Evolutionary conservation across 2,888 invertebrate genomes (phyloP), one percentile per base, ranked within the genome.

Genomic region (Rhorus exstirpatorius): DNA sequence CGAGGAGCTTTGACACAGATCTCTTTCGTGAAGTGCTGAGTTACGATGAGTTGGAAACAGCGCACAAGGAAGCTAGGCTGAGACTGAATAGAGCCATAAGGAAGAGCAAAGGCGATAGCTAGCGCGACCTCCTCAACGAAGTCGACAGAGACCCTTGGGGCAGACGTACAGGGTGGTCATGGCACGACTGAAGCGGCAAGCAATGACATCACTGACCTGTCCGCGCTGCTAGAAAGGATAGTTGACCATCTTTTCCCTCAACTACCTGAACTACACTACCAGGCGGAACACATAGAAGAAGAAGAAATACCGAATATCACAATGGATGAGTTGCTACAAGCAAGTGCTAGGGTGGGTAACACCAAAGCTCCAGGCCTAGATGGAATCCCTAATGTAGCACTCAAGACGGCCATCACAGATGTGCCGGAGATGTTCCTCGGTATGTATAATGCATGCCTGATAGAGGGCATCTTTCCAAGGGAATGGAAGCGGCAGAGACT

Each of bases 161-260:
- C 4, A 61, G 80, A 19, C 83, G 77, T 83, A 86, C 44, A 83
- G 75, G 31, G 74, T 79, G 8, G 83, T 84, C 24, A 85, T 85
- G 83, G 53, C 75, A 0, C 44, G 49, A 1, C 75, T 85, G 17
- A 79, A 76, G 55, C 38, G 44, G 26, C 82, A 76, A 7, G 31
- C 78, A 49, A 79, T 63, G 76, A 67, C 58, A 17, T 3, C 67
- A 41, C 85, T 85, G 1, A 72, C 83, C 0, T 79, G 80, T 17
- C 83, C 84, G 1, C 67, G 0, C 68, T 84, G 7, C 49, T 87
- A 46, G 10, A 60, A 8, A 79, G 68, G 44, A 87, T 86, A 1
- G 86, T 86, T 0, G 24, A 65, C 1, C 55, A 81, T 3, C 76
- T 81, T 7, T 83, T 79, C 19, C 79, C 81, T 0, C 17, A 38